Conservation (phyloP, 2,797 vertebrate genomes). For the Sciurus carolinensis region DNA sequence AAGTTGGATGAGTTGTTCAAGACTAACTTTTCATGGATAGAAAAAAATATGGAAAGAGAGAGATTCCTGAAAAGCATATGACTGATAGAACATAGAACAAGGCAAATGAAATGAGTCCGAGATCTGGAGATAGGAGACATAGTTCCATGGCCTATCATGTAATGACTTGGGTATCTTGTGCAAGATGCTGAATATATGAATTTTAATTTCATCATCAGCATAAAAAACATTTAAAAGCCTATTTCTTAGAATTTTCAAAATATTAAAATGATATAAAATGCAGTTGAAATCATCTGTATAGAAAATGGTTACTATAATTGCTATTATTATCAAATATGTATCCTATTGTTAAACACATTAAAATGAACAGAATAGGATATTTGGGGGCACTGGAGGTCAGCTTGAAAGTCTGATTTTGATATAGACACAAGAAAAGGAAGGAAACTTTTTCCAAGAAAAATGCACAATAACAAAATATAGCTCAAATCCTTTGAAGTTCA, state of each 20-base stretch:
- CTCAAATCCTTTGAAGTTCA: neutral
- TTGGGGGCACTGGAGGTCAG: neutral
- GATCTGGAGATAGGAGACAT: neutral
- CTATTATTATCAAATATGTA: neutral
- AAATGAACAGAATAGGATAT: neutral
- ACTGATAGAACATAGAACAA: neutral
- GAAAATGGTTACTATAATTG: neutral
- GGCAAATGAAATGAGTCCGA: constrained; percentile 15
- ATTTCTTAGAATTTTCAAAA: constrained; percentile 14
- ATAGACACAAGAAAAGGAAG: neutral
- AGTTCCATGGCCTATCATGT: neutral
- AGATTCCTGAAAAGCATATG: constrained; percentile 18
- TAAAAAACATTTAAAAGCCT: neutral
- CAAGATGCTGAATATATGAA: neutral
- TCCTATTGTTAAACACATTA: neutral
- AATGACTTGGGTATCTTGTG: neutral
- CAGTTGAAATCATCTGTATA: constrained; percentile 20
- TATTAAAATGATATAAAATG: neutral
- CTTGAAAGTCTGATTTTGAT: neutral
- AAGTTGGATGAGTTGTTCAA: constrained; percentile 22
- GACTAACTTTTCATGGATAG: neutral
- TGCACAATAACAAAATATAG: neutral
- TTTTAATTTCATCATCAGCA: neutral
- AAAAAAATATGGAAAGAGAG: constrained; percentile 36
- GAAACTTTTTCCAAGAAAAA: neutral